Base-by-base conservation (phyloP, 2,797 vertebrate genomes). In the Neomorphus geoffroyi region DNA sequence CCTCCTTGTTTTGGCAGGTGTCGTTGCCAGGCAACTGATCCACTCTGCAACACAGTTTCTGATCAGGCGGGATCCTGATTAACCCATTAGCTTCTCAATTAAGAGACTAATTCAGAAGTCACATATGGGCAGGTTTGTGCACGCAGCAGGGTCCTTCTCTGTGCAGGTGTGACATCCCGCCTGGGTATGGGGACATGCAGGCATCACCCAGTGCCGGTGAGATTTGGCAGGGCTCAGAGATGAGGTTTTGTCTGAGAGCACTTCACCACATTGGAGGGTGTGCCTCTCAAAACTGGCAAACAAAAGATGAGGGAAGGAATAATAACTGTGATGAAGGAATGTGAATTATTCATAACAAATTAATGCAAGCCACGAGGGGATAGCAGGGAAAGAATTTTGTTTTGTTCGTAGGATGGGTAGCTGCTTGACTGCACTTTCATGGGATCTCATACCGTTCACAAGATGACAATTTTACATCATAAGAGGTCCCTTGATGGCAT, bases 321-420 rank as follows among this genome's bases (percentile, higher is more conserved):
- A 96, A 96, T 80, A 97, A 94, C 77, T 65, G 88, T 93, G 92
- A 79, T 84, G 89, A 92, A 96, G 71, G 86, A 94, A 94, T 61
- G 79, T 97, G 91, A 97, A 97, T 97, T 96, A 97, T 96, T 97
- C 96, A 94, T 94, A 83, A 57, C 93, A 95, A 96, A 96, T 97
- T 96, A 97, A 89, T 86, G 56, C 18, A 43, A 95, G 73, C 61
- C 82, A 88, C 77, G 73, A 94, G 91, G 86, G 84, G 69, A 33
- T n/a, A 67, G 45, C 48, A 26, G 8, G 75, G 50, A 48, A 33
- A 81, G 77, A 77, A 86, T 94, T 95, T 86, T 92, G 33, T 71
- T 96, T 95, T 78, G 64, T 83, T 96, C 69, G 17, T 30, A 86
- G 62, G 50, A 90, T 90, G 66, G 33, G 79, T 92, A 96, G 81